Conservation (phyloP, 2,888 invertebrate species). For the Agrochola macilenta region DNA sequence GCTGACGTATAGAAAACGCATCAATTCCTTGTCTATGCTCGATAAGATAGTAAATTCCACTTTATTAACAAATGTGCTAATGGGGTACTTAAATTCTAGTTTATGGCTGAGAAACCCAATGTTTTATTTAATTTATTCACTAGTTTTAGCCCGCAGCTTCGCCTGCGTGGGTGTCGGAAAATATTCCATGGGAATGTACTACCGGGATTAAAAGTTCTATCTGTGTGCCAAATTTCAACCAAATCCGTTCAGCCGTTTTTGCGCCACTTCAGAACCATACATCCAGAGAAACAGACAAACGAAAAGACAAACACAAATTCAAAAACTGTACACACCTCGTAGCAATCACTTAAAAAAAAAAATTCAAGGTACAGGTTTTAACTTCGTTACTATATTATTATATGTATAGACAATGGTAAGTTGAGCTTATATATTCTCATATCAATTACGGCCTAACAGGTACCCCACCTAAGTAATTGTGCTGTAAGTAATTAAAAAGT, state of each 20-base stretch:
- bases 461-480: not conserved
- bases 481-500: slow-evolving; percentile 13
- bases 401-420: not conserved
- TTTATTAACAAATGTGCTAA: slow-evolving; percentile 28
- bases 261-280: too few species aligned
- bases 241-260: too few species aligned
- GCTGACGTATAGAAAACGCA: slow-evolving; percentile 13
- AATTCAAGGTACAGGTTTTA: too few species aligned
- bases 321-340: too few species aligned
- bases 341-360: too few species aligned
- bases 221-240: too few species aligned
- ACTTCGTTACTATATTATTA: too few species aligned
- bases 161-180: too few species aligned
- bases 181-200: too few species aligned
- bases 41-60: not conserved
- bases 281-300: too few species aligned
- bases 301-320: not conserved
- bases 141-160: not conserved
- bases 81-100: slow-evolving; percentile 7
- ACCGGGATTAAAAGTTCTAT: too few species aligned
- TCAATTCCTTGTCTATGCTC: slow-evolving; percentile 27
- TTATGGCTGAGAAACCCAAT: not conserved
- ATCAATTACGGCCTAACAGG: slow-evolving; percentile 1
- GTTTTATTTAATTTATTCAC: not conserved
- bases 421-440: slow-evolving; percentile 11